Conservation (phyloP, 2,888 invertebrate genomes). For the Loripinus fragilis region DNA sequence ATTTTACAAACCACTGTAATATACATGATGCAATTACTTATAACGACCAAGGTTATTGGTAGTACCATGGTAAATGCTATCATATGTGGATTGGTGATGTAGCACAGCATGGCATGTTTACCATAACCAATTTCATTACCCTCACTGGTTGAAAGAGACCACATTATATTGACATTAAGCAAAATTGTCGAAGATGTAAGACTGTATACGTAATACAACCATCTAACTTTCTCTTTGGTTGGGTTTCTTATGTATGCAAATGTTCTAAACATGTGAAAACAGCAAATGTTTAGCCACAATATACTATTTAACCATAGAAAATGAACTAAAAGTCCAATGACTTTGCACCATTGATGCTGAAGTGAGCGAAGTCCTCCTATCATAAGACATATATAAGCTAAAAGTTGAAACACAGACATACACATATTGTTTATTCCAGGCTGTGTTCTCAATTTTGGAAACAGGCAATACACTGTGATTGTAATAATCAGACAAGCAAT, state of each 20-base stretch:
- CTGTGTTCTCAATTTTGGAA: constrained; percentile 10
- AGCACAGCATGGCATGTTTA: not conserved
- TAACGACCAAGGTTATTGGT: not conserved
- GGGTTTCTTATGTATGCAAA: not conserved
- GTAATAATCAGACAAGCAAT: constrained; percentile 4
- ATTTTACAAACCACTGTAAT: not conserved
- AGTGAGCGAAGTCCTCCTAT: not conserved
- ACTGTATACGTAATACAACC: not conserved
- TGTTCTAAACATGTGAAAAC: constrained; percentile 12
- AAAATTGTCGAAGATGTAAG: not conserved
- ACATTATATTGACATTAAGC: constrained; percentile 5
- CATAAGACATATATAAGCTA: not conserved
- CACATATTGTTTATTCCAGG: constrained; percentile 12
- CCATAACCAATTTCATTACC: not conserved
- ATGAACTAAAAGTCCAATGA: constrained; percentile 3
- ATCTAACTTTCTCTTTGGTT: not conserved
- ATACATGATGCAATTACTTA: not conserved
- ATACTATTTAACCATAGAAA: constrained; percentile 3
- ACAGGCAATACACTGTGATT: not conserved
- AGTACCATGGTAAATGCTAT: constrained; percentile 11
- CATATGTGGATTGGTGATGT: constrained; percentile 4
- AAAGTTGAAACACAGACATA: not conserved
- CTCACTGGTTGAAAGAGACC: not conserved
- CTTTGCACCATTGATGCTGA: not conserved
- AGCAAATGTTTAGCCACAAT: constrained; percentile 10